Base-by-base conservation (phyloP, 2,888 invertebrate genomes). In the Polyommatus iphigenia region DNA sequence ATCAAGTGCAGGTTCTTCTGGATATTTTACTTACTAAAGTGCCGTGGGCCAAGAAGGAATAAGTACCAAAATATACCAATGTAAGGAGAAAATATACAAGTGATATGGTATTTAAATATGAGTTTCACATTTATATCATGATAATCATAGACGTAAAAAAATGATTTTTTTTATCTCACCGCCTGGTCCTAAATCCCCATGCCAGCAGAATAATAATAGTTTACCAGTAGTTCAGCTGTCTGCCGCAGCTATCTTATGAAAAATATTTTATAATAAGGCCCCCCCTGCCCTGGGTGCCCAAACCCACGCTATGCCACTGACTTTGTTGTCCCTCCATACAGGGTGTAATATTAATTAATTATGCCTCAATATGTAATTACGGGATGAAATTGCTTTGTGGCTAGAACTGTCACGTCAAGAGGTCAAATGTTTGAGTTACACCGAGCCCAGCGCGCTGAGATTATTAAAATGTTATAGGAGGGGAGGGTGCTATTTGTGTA, bases 361-460 rank as follows among this genome's bases (percentile, higher is more conserved):
- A 67, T 67, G 67, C 67, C 24, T 1, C 29, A 6, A 18, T 67
- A 29, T 15, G 15, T 6, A 18, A 13, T 32, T 5, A 15, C 24
- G 15, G 29, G 29, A 29, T 67, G 29, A 67, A 67, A 67, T 67
- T 67, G 29, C 67, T 67, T 67, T 67, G 67, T 67, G 67, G 10
- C 62, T 24, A 62, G 20, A n/a, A n/a, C 62, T 62, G 8, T 24
- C 29, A 29, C 15, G 6, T 67, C 67, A 67, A 67, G 67, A 13
- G 62, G 24, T 13, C 13, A 62, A 24, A 29, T 24, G 29, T 67
- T 67, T 29, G 67, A 5, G 15, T 3, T 41, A 41, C 41, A 41
- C 2, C 10, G 41, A 24, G 67, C 8, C 6, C 4, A 67, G 62
- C 24, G 67, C 29, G 4, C 67, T 15, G 13, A 29, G 5, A 67